Conservation (phyloP, 2,797 vertebrate genomes). For the Discoglossus pictus region DNA sequence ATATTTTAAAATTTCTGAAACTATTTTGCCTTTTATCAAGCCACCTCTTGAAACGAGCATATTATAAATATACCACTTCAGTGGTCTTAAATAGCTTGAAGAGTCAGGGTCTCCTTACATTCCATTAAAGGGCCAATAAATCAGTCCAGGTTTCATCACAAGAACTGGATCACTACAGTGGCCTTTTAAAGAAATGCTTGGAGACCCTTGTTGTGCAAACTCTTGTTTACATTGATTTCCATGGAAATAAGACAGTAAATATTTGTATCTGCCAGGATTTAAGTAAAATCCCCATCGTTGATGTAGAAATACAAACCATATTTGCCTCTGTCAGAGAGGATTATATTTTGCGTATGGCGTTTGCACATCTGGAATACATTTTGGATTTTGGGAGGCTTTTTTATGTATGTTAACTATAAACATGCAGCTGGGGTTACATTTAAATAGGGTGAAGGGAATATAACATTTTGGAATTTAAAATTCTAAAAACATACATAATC, state of each 20-base stretch:
- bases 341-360: background rate
- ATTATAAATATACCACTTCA: no score
- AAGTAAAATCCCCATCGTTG: conserved; percentile 10
- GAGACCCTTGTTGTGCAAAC: no score
- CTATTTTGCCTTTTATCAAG: no score
- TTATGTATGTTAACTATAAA: background rate
- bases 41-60: no score
- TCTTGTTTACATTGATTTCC: conserved; percentile 31
- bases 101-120: no score
- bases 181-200: no score
- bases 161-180: no score
- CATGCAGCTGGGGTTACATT: background rate
- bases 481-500: no score
- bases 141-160: no score
- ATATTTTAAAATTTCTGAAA: no score
- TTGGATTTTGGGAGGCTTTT: background rate
- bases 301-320: conserved; percentile 39
- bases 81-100: no score
- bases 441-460: background rate
- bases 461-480: background rate
- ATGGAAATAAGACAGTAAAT: conserved; percentile 35
- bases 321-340: conserved; percentile 22
- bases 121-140: no score
- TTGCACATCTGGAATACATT: conserved; percentile 41
- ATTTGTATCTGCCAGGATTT: conserved; percentile 41